Evolutionary conservation across 2,888 invertebrate genomes (phyloP).

Genomic region (Thera obeliscata): DNA sequence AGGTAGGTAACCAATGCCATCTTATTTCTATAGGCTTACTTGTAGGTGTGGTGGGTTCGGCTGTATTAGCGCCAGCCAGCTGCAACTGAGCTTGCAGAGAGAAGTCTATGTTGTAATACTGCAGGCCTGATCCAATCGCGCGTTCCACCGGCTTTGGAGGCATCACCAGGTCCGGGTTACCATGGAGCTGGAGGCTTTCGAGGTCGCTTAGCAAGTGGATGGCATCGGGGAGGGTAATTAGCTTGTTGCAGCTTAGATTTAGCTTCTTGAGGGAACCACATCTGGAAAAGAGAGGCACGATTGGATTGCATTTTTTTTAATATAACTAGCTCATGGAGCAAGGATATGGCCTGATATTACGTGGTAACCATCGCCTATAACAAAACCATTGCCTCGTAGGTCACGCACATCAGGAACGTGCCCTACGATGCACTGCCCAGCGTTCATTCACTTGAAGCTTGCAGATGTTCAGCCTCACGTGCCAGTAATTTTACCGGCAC

Average conservation of each 20-base stretch:
- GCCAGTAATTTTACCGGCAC: too few relatives aligned
- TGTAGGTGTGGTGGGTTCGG: conserved; percentile 88
- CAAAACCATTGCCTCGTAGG: too few relatives aligned
- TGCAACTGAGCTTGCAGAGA: conserved; percentile 97
- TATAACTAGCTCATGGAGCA: too few relatives aligned
- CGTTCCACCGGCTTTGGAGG: conserved; percentile 95
- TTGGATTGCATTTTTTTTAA: not conserved
- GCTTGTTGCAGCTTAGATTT: conserved; percentile 95
- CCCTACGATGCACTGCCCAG: too few relatives aligned
- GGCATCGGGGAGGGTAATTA: conserved; percentile 98
- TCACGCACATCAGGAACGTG: too few relatives aligned
- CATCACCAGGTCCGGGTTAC: conserved; percentile 98
- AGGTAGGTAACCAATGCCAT: too few relatives aligned
- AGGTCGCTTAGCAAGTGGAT: conserved; percentile 97
- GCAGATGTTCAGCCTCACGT: too few relatives aligned
- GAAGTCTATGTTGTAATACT: conserved; percentile 99
- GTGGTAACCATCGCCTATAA: too few relatives aligned
- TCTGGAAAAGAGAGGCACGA: conserved; percentile 57
- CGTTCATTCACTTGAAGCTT: too few relatives aligned
- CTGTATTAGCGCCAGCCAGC: conserved; percentile 94
- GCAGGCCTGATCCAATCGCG: conserved; percentile 91
- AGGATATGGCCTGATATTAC: too few relatives aligned
- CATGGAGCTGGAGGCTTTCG: conserved; percentile 94
- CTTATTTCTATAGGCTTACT: conserved; percentile 72
- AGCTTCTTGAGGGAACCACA: conserved; percentile 97